Evolutionary conservation across 2,113 vertebrate genomes (phyloP), one percentile per base, ranked within the genome.

Genomic region (Astur gentilis): DNA sequence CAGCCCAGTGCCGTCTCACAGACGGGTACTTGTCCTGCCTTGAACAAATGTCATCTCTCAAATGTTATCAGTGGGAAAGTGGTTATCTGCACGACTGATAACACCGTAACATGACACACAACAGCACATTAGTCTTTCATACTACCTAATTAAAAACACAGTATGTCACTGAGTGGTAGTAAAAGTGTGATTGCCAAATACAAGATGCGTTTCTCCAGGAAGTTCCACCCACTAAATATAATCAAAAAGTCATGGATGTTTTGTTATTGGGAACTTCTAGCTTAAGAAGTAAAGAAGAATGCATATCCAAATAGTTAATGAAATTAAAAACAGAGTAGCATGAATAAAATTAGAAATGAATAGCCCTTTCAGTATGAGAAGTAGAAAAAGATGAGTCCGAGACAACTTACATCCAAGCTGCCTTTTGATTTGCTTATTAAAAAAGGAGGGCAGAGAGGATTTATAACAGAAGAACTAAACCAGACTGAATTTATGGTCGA

Each of bases 271-370:
- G 45, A 87, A 85, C 65, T 88, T 80, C 11, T n/a, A 50, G 45
- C 73, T 91, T 85, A 57, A 79, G 40, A 92, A 90, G 66, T 47
- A 71, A 72, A 72, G 42, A 83, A 49, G 75, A 92, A 79, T 34
- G 32, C 7, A 4, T 50, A 66, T 27, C 44, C 71, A 76, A 92
- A 84, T 9, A 91, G 84, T 83, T 90, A 91, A 96, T 45, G 42
- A 88, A 91, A 95, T 95, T 80, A 80, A 94, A 96, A 97, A 16
- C 73, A 89, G 93, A 77, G 66, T 26, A 72, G 34, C 44, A 88
- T 18, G 38, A 93, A 75, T 40, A 95, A 95, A 94, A 95, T 95
- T 95, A 73, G 81, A 93, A 95, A 90, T 88, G 55, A 93, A 93
- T 93, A 91, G 83, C 42, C 19, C 40, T 85, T 90, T 96, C 77